Conservation (phyloP, 2,797 vertebrate species). For the Mionectes olivaceus region DNA sequence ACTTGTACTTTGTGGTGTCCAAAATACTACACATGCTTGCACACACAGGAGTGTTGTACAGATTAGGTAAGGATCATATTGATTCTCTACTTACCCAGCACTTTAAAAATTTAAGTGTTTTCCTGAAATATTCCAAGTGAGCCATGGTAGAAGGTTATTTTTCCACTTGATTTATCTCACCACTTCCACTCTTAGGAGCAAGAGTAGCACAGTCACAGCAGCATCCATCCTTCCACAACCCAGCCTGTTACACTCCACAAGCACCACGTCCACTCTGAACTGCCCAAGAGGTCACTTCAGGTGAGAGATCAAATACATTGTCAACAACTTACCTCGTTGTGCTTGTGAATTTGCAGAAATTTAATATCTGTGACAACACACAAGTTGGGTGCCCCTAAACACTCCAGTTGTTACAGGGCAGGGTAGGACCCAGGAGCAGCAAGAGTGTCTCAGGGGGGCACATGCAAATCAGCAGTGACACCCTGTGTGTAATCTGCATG, state of each 20-base stretch:
- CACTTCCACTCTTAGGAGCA: not conserved
- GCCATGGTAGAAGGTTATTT: not conserved
- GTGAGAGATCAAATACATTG: not conserved
- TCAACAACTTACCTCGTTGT: not conserved
- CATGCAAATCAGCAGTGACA: not conserved
- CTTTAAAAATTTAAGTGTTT: not conserved
- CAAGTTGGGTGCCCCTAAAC: not conserved
- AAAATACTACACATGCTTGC: not conserved
- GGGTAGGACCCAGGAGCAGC: not conserved
- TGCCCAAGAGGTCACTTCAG: not conserved
- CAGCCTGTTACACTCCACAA: too few relatives aligned
- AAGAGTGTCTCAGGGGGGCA: not conserved
- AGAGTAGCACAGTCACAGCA: not conserved
- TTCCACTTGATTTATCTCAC: not conserved
- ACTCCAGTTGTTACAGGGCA: not conserved
- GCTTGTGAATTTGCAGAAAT: not conserved
- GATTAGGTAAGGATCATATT: not conserved
- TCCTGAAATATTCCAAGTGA: not conserved
- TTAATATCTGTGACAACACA: not conserved
- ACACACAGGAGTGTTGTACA: not conserved
- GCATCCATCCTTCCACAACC: not conserved
- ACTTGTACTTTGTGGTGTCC: not conserved
- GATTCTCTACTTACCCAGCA: not conserved
- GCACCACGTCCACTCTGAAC: not conserved
- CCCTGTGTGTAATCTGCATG: not conserved